These are phyloP conservation scores for Hesperia comma DNA, from an alignment of 2,888 invertebrate species.

Conservation along the genomic window DNA sequence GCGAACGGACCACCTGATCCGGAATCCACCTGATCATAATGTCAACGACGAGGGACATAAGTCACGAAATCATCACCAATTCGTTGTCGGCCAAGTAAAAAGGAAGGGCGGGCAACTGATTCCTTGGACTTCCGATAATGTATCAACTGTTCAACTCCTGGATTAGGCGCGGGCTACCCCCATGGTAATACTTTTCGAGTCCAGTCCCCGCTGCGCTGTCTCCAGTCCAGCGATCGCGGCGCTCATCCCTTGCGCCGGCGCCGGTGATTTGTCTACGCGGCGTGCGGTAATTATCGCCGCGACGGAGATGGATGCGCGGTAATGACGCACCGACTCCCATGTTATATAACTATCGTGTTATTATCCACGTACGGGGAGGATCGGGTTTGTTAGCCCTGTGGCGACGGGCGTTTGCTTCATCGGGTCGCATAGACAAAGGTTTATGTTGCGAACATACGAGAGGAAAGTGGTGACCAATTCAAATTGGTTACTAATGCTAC, in stretches of 20 bases:
- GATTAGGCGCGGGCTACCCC: too few species aligned
- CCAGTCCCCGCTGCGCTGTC: neutral
- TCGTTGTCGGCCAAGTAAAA: too few species aligned
- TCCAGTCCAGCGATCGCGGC: neutral
- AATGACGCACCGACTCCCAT: constrained; percentile 53
- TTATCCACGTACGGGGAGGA: constrained; percentile 34
- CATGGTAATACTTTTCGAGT: too few species aligned
- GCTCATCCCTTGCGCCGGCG: constrained; percentile 38
- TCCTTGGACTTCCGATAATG: too few species aligned
- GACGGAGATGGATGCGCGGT: constrained; percentile 68
- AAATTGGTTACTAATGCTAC: too few species aligned
- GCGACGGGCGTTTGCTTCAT: neutral
- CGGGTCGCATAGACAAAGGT: constrained; percentile 3
- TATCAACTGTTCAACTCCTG: too few species aligned
- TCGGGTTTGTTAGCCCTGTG: constrained; percentile 33
- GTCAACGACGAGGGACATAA: too few species aligned
- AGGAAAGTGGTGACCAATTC: too few species aligned
- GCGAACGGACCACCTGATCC: too few species aligned
- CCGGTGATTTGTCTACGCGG: constrained; percentile 62
- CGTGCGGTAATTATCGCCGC: constrained; percentile 63
- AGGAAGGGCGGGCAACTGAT: too few species aligned
- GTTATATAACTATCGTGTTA: constrained; percentile 34
- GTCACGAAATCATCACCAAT: too few species aligned
- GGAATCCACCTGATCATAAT: too few species aligned
- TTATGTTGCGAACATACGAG: neutral